Percentiles rank a stretch among this genome's conserved stretches.
These are phyloP conservation scores for Toxotes chatareus DNA, from an alignment of 2,113 vertebrate species.

Conservation along the genomic window DNA sequence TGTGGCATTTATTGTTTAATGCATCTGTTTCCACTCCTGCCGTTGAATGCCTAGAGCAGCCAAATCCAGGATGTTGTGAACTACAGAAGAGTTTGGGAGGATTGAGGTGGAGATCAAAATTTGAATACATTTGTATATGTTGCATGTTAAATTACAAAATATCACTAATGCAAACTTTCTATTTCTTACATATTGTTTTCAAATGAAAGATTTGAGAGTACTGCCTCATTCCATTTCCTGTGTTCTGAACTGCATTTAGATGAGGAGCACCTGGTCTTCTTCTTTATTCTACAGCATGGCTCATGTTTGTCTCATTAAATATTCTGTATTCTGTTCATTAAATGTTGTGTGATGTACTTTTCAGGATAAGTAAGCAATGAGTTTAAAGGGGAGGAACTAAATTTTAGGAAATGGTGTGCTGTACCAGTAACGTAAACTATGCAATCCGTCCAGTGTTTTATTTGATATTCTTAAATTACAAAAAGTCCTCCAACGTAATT, in stretches of 20 bases:
- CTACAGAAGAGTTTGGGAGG: background rate
- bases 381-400: background rate
- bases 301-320: background rate
- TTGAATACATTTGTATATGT: background rate
- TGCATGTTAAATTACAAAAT: background rate
- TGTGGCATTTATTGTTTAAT: constrained; percentile 55
- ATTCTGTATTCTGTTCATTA: background rate
- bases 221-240: background rate
- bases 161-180: background rate
- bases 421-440: background rate
- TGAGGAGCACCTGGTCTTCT: background rate
- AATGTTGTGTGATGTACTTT: background rate
- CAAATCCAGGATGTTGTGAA: constrained; percentile 15
- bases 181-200: background rate
- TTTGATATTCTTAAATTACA: background rate
- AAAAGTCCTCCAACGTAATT: background rate
- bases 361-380: background rate
- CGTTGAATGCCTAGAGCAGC: constrained; percentile 8
- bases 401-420: background rate
- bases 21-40: constrained; percentile 32
- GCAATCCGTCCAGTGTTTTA: background rate
- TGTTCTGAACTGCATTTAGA: background rate
- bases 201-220: background rate
- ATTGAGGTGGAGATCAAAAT: constrained; percentile 11
- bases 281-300: background rate